Evolutionary conservation across 2,797 vertebrate genomes (phyloP).

Genomic region (Muscicapa striata): DNA sequence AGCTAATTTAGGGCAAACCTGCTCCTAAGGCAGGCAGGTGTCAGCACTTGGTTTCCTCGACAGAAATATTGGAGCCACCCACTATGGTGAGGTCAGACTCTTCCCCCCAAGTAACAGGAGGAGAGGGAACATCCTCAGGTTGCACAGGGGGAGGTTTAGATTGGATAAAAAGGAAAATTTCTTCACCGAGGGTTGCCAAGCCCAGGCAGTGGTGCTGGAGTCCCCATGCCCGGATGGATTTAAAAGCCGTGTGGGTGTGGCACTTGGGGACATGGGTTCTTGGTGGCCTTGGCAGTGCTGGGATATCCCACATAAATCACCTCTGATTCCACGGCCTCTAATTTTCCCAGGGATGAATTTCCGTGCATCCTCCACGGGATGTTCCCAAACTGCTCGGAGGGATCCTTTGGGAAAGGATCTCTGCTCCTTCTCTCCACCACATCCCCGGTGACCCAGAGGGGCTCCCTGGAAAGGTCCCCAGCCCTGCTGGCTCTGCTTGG

Average conservation of each 20-base stretch:
- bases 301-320: too few relatives aligned
- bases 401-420: not conserved
- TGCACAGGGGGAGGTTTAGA: not conserved
- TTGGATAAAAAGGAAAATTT: not conserved
- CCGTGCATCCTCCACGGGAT: not conserved
- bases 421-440: not conserved
- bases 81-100: not conserved
- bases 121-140: not conserved
- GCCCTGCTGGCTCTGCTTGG: not conserved
- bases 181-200: not conserved
- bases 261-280: not conserved
- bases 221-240: not conserved
- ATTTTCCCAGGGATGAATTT: not conserved
- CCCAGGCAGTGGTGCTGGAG: not conserved
- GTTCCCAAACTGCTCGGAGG: not conserved
- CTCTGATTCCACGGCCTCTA: not conserved
- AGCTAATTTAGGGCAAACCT: not conserved
- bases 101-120: not conserved
- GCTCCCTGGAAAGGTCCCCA: not conserved
- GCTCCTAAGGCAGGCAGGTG: not conserved
- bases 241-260: not conserved
- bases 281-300: not conserved
- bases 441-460: fast-evolving
- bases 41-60: not conserved
- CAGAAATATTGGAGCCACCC: not conserved